Percentiles rank a stretch among this genome's conserved stretches.
Evolutionary conservation across 2,888 invertebrate genomes (phyloP).

Genomic region (Tipula confusa): DNA sequence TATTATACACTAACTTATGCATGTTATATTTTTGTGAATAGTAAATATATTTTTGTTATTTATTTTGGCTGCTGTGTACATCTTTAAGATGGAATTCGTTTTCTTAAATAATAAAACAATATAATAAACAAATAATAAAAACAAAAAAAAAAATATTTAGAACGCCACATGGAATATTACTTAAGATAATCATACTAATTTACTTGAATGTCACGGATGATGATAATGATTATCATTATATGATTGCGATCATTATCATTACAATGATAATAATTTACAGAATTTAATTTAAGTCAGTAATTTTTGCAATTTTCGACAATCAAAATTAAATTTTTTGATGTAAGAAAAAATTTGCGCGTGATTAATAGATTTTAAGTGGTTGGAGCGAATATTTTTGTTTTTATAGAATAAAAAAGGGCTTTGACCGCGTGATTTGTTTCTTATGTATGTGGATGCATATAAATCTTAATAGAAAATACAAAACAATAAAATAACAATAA

Average conservation of each 20-base stretch:
- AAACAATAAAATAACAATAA: no score
- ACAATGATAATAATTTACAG: not conserved
- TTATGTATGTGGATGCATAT: no score
- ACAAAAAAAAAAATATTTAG: not conserved
- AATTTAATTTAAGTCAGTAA: not conserved
- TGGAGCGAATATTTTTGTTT: not conserved
- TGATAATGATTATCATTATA: not conserved
- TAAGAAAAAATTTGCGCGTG: not conserved
- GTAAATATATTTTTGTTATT: not conserved
- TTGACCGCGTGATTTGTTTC: not conserved
- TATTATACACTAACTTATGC: no score
- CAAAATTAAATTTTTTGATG: not conserved
- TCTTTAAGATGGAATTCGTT: not conserved
- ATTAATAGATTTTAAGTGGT: not conserved
- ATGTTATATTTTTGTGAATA: not conserved
- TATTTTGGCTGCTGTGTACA: constrained; percentile 12
- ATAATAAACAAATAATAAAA: constrained; percentile 25
- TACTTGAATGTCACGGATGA: constrained; percentile 3
- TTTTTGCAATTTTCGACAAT: not conserved
- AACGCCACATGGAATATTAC: constrained; percentile 7
- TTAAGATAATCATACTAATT: not conserved
- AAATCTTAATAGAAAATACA: no score
- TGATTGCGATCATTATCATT: not conserved
- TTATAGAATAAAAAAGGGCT: not conserved
- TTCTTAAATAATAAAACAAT: constrained; percentile 25